Evolutionary conservation across 2,797 vertebrate genomes (phyloP).

Genomic region (Capromys pilorides): DNA sequence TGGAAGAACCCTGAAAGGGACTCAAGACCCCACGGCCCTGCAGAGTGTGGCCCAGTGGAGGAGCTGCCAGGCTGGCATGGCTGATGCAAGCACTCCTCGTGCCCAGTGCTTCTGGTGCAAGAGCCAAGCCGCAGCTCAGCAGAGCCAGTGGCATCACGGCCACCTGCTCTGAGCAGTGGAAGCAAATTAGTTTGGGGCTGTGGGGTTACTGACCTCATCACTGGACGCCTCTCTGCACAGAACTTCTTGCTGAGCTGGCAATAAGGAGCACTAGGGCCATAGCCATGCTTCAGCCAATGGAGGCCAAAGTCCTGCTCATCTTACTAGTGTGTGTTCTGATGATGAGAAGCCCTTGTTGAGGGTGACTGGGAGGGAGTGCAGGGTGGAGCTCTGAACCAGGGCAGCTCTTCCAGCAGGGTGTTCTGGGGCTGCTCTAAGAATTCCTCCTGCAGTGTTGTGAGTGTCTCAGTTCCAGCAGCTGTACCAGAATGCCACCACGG

Average conservation of each 20-base stretch:
- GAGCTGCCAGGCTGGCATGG: neutral
- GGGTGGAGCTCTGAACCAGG: neutral
- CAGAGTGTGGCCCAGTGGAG: neutral
- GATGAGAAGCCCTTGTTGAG: neutral
- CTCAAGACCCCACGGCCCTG: neutral
- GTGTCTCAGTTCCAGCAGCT: neutral
- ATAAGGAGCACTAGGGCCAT: neutral
- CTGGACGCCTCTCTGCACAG: neutral
- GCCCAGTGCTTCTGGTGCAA: neutral
- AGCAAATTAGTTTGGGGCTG: constrained; percentile 58
- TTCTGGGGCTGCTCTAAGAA: neutral
- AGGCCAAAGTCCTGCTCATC: neutral
- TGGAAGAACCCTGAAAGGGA: neutral
- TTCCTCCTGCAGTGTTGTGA: neutral
- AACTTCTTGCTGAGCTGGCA: constrained; percentile 41
- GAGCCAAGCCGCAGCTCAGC: neutral
- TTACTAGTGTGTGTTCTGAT: neutral
- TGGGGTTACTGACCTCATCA: constrained; percentile 45
- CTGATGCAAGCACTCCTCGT: neutral
- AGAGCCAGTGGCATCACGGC: neutral
- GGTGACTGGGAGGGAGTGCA: neutral
- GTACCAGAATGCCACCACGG: neutral
- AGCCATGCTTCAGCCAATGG: neutral
- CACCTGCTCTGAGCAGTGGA: constrained; percentile 36
- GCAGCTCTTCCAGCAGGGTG: neutral